phyloP scores from a whole-genome alignment of 2,888 invertebrate genomes.

The Alsophila aescularia region DNA sequence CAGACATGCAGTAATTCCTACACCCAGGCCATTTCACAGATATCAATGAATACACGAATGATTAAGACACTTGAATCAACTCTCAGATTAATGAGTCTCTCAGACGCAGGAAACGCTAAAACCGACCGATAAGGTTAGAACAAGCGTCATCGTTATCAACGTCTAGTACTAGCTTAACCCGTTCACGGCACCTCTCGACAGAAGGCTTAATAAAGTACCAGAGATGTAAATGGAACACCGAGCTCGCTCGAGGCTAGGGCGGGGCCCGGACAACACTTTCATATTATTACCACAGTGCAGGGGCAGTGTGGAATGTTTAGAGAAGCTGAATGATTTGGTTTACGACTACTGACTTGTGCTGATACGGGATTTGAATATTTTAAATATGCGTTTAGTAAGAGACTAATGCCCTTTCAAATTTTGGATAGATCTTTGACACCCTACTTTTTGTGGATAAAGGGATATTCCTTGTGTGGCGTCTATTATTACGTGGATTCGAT shows the following conservation, averaged over 20 bases:
- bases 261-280: constrained; percentile 83
- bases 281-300: constrained; percentile 61
- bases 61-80: constrained; percentile 16
- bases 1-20: constrained; percentile 1
- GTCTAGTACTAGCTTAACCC: constrained; percentile 19
- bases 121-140: constrained; percentile 22
- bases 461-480: no score
- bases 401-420: no score
- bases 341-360: background rate
- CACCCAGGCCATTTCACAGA: background rate
- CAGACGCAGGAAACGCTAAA: constrained; percentile 20
- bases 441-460: no score
- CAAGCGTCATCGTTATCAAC: constrained; percentile 26
- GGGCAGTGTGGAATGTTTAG: constrained; percentile 16
- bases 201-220: constrained; percentile 80
- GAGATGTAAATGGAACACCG: constrained; percentile 82
- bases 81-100: constrained; percentile 18
- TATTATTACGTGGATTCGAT: no score
- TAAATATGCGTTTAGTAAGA: no score
- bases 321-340: background rate
- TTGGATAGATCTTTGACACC: no score
- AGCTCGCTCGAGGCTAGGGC: constrained; percentile 80
- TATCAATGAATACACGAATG: constrained; percentile 16
- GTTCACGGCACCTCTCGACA: constrained; percentile 56
- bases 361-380: background rate